Evolutionary conservation across 2,888 invertebrate genomes (phyloP), one percentile per base, ranked within the genome.

Genomic region (Xylota segnis): DNA sequence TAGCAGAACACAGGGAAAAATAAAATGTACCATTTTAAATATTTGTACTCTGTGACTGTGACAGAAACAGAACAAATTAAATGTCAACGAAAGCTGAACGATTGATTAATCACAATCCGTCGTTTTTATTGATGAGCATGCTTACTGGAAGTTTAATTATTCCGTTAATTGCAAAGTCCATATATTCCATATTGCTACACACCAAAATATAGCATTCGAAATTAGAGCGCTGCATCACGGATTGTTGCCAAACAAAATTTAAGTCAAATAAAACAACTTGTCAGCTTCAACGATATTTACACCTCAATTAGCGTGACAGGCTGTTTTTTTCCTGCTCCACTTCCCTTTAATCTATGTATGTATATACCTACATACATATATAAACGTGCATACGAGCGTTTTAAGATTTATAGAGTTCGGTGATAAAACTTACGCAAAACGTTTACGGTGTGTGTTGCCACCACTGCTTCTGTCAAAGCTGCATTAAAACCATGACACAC

Each of bases 401-500:
- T 32, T 47, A 61, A 70, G 52, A 70, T 65, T 65, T 56, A 59
- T 76, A 50, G 54, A 43, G 29, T 34, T 14, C 4, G 1, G 37
- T 43, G 34, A 10, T 54, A 37, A 56, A 50, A 90, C 91, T 90
- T 89, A 91, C 91, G 91, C 47, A 91, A 88, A 16, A 91, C 90
- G 86, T 91, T 90, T 9, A 91, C 90, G 9, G 91, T 91, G 43
- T 91, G 91, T 0, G 91, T 91, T 2, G 90, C 90, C 10, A 91
- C 90, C 27, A 91, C 91, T 87, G 91, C 91, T 72, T 91, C 91
- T 0, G 91, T 90, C 43, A 91, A 88, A 34, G 90, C 91, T 68
- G 89, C 88, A 75, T 91, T 91, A n/a, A 90, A 89, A 9, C 90
- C 91, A 81, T 91, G 90, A 56, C 91, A 91, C 3, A 91, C 91